phyloP scores from a whole-genome alignment of 2,113 vertebrate genomes.

The Grammomys surdaster region DNA sequence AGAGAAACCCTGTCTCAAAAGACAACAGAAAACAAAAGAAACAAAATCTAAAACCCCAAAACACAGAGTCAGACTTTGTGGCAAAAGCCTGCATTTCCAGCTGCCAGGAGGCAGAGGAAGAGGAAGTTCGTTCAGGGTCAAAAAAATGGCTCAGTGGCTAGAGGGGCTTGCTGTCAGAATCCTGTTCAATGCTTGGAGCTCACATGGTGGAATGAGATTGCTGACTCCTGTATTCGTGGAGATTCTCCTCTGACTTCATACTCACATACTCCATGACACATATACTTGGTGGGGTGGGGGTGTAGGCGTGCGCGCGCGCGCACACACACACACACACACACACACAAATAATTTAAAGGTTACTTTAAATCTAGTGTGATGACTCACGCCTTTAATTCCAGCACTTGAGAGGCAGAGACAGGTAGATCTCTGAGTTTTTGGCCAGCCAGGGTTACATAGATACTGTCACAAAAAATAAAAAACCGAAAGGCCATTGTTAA shows the following conservation, averaged over 20 bases:
- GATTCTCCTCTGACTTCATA: not conserved
- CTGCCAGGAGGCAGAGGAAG: not conserved
- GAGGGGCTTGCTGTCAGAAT: not conserved
- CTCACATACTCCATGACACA: not conserved
- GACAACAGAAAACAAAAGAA: not conserved
- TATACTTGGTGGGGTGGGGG: not conserved
- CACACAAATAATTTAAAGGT: not conserved
- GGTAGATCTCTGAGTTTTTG: not conserved
- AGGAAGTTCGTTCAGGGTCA: not conserved
- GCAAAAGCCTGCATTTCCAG: not conserved
- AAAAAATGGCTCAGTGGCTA: not conserved
- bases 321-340: not conserved
- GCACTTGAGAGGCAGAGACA: not conserved
- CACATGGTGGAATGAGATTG: not conserved
- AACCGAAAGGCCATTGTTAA: not conserved
- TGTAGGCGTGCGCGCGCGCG: fast-evolving
- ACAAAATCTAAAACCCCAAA: not conserved
- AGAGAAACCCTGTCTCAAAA: not conserved
- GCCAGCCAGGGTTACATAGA: not conserved
- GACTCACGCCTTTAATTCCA: not conserved
- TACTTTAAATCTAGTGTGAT: not conserved
- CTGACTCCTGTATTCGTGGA: not conserved
- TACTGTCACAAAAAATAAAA: not conserved
- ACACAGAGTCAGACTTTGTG: not conserved
- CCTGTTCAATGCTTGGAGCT: not conserved